Evolutionary conservation across 2,888 invertebrate genomes (phyloP), one percentile per base, ranked within the genome.

Genomic region (Ferdinandea cuprea): DNA sequence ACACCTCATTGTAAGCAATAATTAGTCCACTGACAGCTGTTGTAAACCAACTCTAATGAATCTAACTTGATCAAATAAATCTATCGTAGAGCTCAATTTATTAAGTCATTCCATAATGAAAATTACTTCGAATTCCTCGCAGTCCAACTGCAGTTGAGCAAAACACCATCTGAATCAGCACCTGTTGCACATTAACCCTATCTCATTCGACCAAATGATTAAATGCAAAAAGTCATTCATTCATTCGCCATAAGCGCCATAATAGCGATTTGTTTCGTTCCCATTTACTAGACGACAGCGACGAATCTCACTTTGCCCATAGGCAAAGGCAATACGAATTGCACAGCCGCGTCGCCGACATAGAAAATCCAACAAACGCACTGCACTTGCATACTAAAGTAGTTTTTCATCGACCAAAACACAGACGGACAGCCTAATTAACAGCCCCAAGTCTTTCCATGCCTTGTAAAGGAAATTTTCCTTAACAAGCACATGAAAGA

Each of bases 271-370:
- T 74, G 76, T 69, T 73, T 54, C 15, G 19, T 32, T 44, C 35
- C 35, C 59, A 78, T 73, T 72, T 9, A 46, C n/a, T n/a, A n/a
- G n/a, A n/a, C 44, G 63, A 28, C 56, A 19, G 37, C 56, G 19
- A 48, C 32, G 13, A 44, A 32, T 25, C 63, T 56, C 40, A 42
- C 56, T 63, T 54, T 68, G 73, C 66, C 79, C 61, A 63, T 42
- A 11, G 69, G 76, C 76, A 15, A 42, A 11, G 69, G 76, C 76
- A 15, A 42, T 69, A 76, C 63, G 68, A 80, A 80, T 76, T 69
- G 74, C 74, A 58, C 35, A 46, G 46, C 73, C 65, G 68, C 48
- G 11, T 11, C 35, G 35, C n/a, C 61, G 40, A 79, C 58, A 79
- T 48, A 79, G 28, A 48, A 40, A 52, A 71, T 48, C 59, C 25